Evolutionary conservation across 2,797 vertebrate genomes (phyloP), one percentile per base, ranked within the genome.

Genomic region (Parotocinclus haroldoi): DNA sequence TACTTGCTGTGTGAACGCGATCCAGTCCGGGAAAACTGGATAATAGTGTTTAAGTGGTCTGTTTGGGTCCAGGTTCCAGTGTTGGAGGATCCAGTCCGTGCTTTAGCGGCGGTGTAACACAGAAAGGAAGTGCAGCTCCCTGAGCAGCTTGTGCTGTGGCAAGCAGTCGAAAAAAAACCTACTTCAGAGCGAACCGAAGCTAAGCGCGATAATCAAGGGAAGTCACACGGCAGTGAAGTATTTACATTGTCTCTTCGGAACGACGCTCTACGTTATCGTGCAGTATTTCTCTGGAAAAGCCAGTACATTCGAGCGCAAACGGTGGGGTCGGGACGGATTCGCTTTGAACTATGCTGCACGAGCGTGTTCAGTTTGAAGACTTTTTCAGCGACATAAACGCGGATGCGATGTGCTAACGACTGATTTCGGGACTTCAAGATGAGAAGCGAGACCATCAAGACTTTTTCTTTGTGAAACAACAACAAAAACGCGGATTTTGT

Each of bases 101-200:
- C 48, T 38, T 79, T 84, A 90, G 9, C 54, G 1, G n/a, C 78
- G 66, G 53, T 72, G 69, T 79, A 71, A 80, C 87, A 86, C 79
- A 83, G 71, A 73, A 88, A 92, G 91, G 91, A 92, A 93, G 91
- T 91, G 71, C 77, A 80, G 79, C 79, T 83, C 85, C 83, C 79
- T 76, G 79, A 80, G 51, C 49, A 78, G 38, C 82, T 56, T 51
- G 45, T 79, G 59, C 63, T 56, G 57, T 58, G 18, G 45, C 65
- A 67, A 39, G 45, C 65, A 69, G 56, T 44, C 48, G 55, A 52
- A 52, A 27, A 76, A 58, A 27, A 76, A 58, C 54, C 55, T 56
- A 50, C 19, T 76, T 62, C 62, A 64, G 58, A n/a, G 68, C 51
- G 63, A 52, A 37, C 63, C n/a, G 72, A 46, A 56, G 53, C 14